Percentiles rank a stretch among this genome's conserved stretches.
phyloP scores from a whole-genome alignment of 2,797 vertebrate species.

The Neomorphus geoffroyi region DNA sequence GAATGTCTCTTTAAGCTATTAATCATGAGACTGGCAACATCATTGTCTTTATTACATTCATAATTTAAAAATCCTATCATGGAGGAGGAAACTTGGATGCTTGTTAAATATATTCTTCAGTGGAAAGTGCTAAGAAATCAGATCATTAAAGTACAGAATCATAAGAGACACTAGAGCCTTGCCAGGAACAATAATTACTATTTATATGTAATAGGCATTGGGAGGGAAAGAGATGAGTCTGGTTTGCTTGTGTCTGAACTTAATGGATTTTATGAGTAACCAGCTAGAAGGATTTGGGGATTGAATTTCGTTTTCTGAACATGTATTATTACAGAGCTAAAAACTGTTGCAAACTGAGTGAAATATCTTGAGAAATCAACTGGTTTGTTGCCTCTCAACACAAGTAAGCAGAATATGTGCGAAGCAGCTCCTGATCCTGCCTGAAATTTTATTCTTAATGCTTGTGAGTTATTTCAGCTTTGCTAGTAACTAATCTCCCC shows the following conservation, averaged over 20 bases:
- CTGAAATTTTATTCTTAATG: background rate
- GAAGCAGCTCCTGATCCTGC: background rate
- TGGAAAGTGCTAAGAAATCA: constrained; percentile 60
- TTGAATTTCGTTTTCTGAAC: constrained; percentile 56
- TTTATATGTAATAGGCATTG: constrained; percentile 66
- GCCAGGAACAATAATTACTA: constrained; percentile 71
- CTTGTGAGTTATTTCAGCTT: background rate
- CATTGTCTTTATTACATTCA: constrained; percentile 68
- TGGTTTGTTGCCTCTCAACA: constrained; percentile 39
- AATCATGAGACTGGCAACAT: constrained; percentile 60
- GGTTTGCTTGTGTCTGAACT: constrained; percentile 54
- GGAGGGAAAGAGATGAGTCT: constrained; percentile 58
- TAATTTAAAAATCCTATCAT: constrained; percentile 63
- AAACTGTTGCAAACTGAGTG: constrained; percentile 39
- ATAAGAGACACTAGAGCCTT: constrained; percentile 55
- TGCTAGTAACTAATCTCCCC: background rate
- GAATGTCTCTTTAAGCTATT: constrained; percentile 58
- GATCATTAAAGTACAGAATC: constrained; percentile 64
- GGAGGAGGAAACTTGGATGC: constrained; percentile 60
- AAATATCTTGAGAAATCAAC: constrained; percentile 76
- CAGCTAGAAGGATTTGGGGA: constrained; percentile 59
- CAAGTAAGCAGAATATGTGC: background rate
- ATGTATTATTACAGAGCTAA: constrained; percentile 58
- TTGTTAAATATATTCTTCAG: constrained; percentile 69
- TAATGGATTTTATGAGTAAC: constrained; percentile 67